Evolutionary conservation across 2,797 vertebrate species (phyloP).

Genomic region (Syndactyla subalaris): DNA sequence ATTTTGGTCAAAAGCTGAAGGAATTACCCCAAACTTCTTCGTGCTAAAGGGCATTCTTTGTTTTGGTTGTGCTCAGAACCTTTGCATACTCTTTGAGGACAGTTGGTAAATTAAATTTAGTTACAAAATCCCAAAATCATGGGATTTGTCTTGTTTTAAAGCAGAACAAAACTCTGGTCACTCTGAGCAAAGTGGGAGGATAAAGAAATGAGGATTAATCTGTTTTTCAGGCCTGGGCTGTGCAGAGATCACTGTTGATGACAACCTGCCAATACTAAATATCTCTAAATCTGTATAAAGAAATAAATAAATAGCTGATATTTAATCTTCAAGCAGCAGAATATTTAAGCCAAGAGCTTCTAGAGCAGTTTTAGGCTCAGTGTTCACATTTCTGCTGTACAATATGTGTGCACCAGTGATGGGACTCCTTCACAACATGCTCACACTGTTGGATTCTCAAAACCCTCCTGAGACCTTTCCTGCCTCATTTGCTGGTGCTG

Average conservation of each 20-base stretch:
- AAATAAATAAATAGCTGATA: neutral
- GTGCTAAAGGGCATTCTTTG: neutral
- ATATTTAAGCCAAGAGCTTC: neutral
- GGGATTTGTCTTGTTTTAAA: neutral
- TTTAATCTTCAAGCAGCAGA: neutral
- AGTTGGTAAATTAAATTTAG: neutral
- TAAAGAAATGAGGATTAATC: neutral
- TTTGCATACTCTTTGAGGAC: neutral
- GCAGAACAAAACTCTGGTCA: neutral
- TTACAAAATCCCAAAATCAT: neutral
- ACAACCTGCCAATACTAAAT: neutral
- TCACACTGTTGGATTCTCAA: neutral
- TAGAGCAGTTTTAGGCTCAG: neutral
- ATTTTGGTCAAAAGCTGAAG: neutral
- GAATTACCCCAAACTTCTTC: neutral
- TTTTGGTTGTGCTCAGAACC: neutral
- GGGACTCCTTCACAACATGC: neutral
- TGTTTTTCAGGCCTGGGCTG: neutral
- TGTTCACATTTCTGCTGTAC: neutral
- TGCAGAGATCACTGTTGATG: neutral
- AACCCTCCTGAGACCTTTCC: neutral
- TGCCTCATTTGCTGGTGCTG: neutral
- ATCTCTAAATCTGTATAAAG: neutral
- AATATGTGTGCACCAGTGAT: neutral
- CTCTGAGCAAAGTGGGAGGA: neutral